Evolutionary conservation across 2,113 vertebrate genomes (phyloP).

Genomic region (Psittacula cyanocephala): DNA sequence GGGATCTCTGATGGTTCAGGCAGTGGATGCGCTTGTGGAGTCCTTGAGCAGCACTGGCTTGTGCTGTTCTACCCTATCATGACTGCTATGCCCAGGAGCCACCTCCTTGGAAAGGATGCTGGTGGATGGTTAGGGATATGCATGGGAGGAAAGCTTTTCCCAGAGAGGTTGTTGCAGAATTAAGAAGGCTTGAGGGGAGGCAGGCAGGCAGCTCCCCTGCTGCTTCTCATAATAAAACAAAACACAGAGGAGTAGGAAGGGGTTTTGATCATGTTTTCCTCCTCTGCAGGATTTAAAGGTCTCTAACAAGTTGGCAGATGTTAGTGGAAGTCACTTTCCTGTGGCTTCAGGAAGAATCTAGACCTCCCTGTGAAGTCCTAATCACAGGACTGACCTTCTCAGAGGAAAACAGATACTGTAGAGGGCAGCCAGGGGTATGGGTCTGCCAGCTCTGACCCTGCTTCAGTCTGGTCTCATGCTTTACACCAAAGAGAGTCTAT

Average conservation of each 20-base stretch:
- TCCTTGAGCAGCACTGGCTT: neutral
- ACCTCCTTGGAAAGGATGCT: neutral
- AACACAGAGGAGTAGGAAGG: neutral
- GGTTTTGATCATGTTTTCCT: neutral
- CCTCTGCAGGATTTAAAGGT: neutral
- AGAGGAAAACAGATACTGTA: neutral
- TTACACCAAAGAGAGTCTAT: neutral
- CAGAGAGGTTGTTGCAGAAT: neutral
- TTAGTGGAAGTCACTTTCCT: neutral
- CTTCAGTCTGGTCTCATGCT: neutral
- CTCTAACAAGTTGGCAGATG: neutral
- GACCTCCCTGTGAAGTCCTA: neutral
- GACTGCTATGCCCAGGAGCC: neutral
- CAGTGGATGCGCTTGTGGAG: neutral
- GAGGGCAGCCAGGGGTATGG: neutral
- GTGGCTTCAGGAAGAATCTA: neutral
- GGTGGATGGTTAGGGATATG: neutral
- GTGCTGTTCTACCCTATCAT: accelerated
- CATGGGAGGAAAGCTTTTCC: neutral
- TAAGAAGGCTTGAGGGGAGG: neutral
- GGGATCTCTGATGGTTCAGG: neutral
- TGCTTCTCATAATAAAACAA: neutral
- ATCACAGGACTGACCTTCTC: neutral
- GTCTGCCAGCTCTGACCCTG: neutral
- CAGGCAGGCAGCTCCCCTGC: neutral